A percentile compares a stretch with the other conserved stretches of the same genome.
These are phyloP conservation scores for Zaprionus inermis DNA, from an alignment of 1,140 invertebrate genomes.

Conservation along the genomic window DNA sequence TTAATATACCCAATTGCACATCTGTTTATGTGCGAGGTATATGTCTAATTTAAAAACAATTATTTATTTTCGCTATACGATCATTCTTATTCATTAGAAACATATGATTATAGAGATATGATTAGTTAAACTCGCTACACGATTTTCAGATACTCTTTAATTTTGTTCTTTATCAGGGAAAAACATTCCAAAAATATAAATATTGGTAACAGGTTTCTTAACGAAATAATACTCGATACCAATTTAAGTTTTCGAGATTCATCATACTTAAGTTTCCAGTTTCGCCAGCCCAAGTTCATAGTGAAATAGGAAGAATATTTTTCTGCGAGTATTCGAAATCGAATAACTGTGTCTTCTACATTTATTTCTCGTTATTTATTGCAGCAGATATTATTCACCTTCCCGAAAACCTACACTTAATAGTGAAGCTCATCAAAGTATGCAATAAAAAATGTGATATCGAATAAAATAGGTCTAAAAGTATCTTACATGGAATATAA, in stretches of 20 bases:
- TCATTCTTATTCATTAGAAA: not conserved
- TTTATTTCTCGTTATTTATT: no score
- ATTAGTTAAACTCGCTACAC: not conserved
- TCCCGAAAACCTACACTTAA: not conserved
- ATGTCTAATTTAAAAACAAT: not conserved
- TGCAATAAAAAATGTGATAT: not conserved
- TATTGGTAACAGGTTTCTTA: no score
- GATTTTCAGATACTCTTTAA: not conserved
- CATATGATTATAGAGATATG: not conserved
- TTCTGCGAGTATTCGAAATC: no score
- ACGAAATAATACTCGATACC: no score
- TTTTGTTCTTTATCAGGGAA: no score
- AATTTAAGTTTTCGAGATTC: no score
- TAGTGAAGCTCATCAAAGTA: not conserved
- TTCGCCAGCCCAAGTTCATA: no score
- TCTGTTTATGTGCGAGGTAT: not conserved
- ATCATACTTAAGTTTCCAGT: no score
- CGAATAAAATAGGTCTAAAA: not conserved
- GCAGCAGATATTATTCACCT: no score
- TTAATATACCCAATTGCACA: not conserved
- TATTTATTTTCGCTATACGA: slow-evolving; percentile 1
- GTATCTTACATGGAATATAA: not conserved
- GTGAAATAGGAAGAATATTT: no score
- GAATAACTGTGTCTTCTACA: no score
- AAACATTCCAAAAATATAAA: no score